phyloP scores from a whole-genome alignment of 2,113 vertebrate species.

The Apodemus sylvaticus region DNA sequence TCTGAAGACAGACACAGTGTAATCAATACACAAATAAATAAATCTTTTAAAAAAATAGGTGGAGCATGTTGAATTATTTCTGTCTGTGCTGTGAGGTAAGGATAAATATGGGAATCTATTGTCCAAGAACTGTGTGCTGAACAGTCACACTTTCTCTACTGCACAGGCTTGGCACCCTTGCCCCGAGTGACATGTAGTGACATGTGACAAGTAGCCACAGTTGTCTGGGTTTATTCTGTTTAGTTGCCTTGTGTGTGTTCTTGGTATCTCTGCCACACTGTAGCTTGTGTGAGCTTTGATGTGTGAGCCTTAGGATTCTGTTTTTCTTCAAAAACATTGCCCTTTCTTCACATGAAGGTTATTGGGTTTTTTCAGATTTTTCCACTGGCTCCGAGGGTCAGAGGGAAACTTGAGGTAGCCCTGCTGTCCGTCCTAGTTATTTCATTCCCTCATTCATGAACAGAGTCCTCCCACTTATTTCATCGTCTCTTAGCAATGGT shows the following conservation, averaged over 20 bases:
- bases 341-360: background rate
- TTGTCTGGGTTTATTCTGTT: background rate
- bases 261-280: background rate
- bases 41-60: background rate
- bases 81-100: background rate
- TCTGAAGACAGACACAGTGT: too few species aligned
- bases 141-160: background rate
- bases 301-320: background rate
- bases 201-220: background rate
- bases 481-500: background rate
- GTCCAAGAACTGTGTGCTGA: background rate
- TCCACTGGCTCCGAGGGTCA: too few species aligned
- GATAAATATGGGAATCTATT: background rate
- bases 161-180: background rate
- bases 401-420: background rate
- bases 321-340: background rate
- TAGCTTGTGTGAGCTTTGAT: background rate
- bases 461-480: background rate
- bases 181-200: background rate
- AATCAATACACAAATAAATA: too few species aligned
- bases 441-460: background rate
- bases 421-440: too few species aligned
- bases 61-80: background rate
- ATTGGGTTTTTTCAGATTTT: background rate
- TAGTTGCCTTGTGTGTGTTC: too few species aligned